A percentile compares a stretch with the other conserved stretches of the same genome.
Conservation (phyloP, 2,888 invertebrate species). For the Drosophila colorata region DNA sequence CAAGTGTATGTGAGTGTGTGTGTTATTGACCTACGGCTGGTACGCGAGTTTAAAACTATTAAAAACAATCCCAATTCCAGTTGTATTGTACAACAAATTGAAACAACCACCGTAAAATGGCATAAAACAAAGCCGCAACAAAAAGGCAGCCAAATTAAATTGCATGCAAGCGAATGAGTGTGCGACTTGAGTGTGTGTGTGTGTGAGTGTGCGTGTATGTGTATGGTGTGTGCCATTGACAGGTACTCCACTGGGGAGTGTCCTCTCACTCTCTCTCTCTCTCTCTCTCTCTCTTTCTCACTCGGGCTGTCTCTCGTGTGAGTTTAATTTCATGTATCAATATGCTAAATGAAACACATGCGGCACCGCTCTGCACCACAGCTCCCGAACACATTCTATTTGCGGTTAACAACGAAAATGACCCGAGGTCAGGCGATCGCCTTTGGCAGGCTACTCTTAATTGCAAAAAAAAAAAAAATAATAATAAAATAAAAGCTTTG, state of each 20-base stretch:
- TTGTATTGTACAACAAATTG: conserved; percentile 68
- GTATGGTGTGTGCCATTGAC: conserved; percentile 58
- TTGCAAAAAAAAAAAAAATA: conserved; percentile 14
- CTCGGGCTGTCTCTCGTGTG: conserved; percentile 5
- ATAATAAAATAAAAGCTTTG: too few species aligned
- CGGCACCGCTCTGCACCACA: conserved; percentile 18
- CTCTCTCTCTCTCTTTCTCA: conserved; percentile 17
- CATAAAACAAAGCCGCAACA: conserved; percentile 73
- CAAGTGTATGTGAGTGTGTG: conserved; percentile 21
- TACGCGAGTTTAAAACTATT: conserved; percentile 54
- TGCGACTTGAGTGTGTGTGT: conserved; percentile 2
- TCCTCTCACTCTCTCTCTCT: conserved; percentile 14
- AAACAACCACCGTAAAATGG: conserved; percentile 77
- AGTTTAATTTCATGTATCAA: conserved; percentile 76
- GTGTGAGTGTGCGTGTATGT: conserved; percentile 20
- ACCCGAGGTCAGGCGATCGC: conserved; percentile 37
- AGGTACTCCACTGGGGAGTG: conserved; percentile 50
- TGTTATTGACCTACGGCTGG: conserved; percentile 46
- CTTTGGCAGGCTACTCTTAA: conserved; percentile 17
- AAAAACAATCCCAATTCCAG: conserved; percentile 51
- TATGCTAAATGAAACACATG: conserved; percentile 63
- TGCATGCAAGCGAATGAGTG: conserved; percentile 48
- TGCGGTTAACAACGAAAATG: conserved; percentile 44
- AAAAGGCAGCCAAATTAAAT: conserved; percentile 75
- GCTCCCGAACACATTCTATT: conserved; percentile 35